Evolutionary conservation across 2,113 vertebrate species (phyloP).

Genomic region (Polypterus bichir): DNA sequence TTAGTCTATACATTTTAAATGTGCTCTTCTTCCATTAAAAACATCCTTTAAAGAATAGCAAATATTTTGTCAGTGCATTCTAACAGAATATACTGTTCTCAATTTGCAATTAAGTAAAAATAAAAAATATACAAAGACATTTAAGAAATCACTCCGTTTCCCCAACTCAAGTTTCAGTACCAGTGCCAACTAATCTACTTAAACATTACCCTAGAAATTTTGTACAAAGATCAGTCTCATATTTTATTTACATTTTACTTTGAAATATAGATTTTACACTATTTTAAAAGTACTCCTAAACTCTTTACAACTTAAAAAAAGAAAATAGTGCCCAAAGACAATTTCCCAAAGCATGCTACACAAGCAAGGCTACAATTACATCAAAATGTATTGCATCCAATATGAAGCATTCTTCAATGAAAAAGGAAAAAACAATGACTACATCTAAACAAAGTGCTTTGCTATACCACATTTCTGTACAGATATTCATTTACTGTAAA

Average conservation of each 20-base stretch:
- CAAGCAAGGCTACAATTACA: constrained; percentile 34
- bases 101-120: background rate
- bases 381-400: constrained; percentile 28
- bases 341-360: constrained; percentile 31
- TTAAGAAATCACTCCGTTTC: too few species aligned
- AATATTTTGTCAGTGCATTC: constrained; percentile 11
- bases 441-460: constrained; percentile 53
- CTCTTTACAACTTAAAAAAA: too few species aligned
- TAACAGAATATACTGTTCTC: background rate
- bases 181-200: too few species aligned
- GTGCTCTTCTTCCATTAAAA: constrained; percentile 37
- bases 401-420: constrained; percentile 20
- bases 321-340: constrained; percentile 17
- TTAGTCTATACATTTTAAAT: constrained; percentile 30
- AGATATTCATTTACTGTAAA: constrained; percentile 52
- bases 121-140: too few species aligned
- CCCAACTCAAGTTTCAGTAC: too few species aligned
- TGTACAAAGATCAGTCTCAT: too few species aligned
- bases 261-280: too few species aligned
- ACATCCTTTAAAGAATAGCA: constrained; percentile 24
- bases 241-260: too few species aligned
- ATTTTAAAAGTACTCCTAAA: too few species aligned
- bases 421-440: constrained; percentile 16
- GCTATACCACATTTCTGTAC: constrained; percentile 43
- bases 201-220: too few species aligned